Evolutionary conservation across 2,888 invertebrate genomes (phyloP).

Genomic region (Adela reaumurella): DNA sequence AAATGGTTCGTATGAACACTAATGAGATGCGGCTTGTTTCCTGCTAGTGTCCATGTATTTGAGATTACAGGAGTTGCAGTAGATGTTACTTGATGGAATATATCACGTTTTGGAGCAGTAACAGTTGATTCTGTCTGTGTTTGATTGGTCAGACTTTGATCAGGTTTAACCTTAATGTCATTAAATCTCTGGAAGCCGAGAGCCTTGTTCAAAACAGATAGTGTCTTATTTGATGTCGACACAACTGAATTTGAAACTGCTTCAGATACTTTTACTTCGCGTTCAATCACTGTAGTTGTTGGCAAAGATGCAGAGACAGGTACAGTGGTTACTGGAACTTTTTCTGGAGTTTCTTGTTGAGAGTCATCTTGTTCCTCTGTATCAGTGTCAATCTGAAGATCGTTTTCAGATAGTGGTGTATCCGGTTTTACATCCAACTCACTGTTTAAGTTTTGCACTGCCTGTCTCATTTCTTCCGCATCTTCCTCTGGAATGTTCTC

Average conservation of each 20-base stretch:
- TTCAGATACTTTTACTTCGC: constrained; percentile 30
- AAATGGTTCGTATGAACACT: constrained; percentile 27
- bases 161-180: constrained; percentile 1
- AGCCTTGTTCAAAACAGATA: not conserved
- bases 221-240: constrained; percentile 10
- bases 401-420: constrained; percentile 80
- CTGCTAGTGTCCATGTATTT: constrained; percentile 53
- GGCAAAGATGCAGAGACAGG: constrained; percentile 28
- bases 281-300: constrained; percentile 24
- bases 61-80: constrained; percentile 50
- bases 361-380: constrained; percentile 71
- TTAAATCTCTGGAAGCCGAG: not conserved
- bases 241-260: constrained; percentile 27
- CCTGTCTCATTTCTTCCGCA: constrained; percentile 80
- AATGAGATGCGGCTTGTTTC: constrained; percentile 43
- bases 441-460: constrained; percentile 74
- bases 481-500: constrained; percentile 66
- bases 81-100: constrained; percentile 31
- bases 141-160: no score
- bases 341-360: constrained; percentile 39
- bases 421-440: constrained; percentile 76
- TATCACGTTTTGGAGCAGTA: constrained; percentile 30
- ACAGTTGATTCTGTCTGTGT: constrained; percentile 20
- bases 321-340: constrained; percentile 34
- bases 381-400: constrained; percentile 81